Percentiles rank a stretch among this genome's conserved stretches.
These are phyloP conservation scores for Synergus gifuensis DNA, from an alignment of 2,888 invertebrate genomes.

Conservation along the genomic window DNA sequence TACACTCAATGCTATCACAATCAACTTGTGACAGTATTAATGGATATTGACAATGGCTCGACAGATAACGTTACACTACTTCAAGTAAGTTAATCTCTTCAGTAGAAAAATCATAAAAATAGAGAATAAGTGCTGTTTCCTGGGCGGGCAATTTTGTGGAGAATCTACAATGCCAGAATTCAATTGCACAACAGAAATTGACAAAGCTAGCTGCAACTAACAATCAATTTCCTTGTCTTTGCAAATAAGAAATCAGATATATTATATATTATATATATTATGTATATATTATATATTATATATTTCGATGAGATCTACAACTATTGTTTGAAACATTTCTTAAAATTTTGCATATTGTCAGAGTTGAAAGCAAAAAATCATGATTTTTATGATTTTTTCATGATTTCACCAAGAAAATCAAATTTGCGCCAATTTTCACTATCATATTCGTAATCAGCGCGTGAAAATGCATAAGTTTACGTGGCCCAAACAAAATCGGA, in stretches of 20 bases:
- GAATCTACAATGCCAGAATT: background rate
- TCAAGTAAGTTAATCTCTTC: constrained; percentile 57
- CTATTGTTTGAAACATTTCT: too few relatives aligned
- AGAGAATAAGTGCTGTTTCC: background rate
- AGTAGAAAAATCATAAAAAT: background rate
- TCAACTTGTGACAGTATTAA: constrained; percentile 74
- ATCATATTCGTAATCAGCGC: too few relatives aligned
- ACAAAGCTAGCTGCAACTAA: background rate
- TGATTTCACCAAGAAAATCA: too few relatives aligned
- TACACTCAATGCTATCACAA: constrained; percentile 78
- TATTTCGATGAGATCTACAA: too few relatives aligned
- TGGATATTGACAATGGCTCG: constrained; percentile 68
- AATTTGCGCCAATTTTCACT: too few relatives aligned
- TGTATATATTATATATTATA: too few relatives aligned
- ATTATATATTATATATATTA: too few relatives aligned
- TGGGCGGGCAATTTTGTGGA: background rate
- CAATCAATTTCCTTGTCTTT: background rate
- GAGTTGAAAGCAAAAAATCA: too few relatives aligned
- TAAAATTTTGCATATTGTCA: too few relatives aligned
- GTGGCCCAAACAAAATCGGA: too few relatives aligned
- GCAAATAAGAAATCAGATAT: background rate
- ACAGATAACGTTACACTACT: constrained; percentile 66
- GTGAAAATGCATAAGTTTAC: too few relatives aligned
- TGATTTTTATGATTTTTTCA: too few relatives aligned
- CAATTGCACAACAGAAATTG: background rate